These are phyloP conservation scores for Drosophila parvula DNA, from an alignment of 1,140 invertebrate species.

Conservation along the genomic window DNA sequence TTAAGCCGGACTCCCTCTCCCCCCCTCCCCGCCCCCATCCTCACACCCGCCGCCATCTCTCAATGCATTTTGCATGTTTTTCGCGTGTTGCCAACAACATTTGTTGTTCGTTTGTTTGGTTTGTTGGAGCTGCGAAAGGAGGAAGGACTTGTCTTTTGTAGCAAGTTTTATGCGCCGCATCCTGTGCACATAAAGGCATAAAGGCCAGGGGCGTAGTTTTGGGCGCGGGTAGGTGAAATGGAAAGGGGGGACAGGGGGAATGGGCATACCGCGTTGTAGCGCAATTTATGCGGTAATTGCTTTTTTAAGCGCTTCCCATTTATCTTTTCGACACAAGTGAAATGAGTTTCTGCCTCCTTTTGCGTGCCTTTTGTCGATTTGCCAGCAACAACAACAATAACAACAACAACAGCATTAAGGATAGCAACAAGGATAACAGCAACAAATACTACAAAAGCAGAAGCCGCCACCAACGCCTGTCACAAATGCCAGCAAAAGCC, in stretches of 20 bases:
- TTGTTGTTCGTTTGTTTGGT: slow-evolving; percentile 52
- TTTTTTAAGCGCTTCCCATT: slow-evolving; percentile 83
- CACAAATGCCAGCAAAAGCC: slow-evolving; percentile 64
- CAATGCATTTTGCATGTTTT: slow-evolving; percentile 81
- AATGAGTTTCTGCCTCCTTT: slow-evolving; percentile 69
- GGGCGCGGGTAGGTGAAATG: slow-evolving; percentile 1
- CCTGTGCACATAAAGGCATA: slow-evolving; percentile 47
- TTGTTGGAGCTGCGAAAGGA: slow-evolving; percentile 23
- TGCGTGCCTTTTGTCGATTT: slow-evolving; percentile 73
- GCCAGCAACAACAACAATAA: slow-evolving; percentile 40
- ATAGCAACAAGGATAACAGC: slow-evolving; percentile 44
- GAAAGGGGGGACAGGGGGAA: neutral
- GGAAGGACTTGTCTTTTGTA: slow-evolving; percentile 58
- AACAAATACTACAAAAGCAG: slow-evolving; percentile 49
- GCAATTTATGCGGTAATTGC: slow-evolving; percentile 83
- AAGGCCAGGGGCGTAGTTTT: slow-evolving; percentile 4
- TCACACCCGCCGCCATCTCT: neutral
- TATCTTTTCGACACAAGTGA: slow-evolving; percentile 81
- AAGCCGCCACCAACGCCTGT: slow-evolving; percentile 39
- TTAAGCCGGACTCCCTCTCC: slow-evolving; percentile 50
- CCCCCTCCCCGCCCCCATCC: neutral
- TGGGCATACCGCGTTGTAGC: slow-evolving; percentile 52
- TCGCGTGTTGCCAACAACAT: slow-evolving; percentile 64
- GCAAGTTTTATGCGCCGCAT: slow-evolving; percentile 75
- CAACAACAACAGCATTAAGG: slow-evolving; percentile 36